Conservation (phyloP, 1,140 invertebrate species). For the Plectrocnemia conspersa region DNA sequence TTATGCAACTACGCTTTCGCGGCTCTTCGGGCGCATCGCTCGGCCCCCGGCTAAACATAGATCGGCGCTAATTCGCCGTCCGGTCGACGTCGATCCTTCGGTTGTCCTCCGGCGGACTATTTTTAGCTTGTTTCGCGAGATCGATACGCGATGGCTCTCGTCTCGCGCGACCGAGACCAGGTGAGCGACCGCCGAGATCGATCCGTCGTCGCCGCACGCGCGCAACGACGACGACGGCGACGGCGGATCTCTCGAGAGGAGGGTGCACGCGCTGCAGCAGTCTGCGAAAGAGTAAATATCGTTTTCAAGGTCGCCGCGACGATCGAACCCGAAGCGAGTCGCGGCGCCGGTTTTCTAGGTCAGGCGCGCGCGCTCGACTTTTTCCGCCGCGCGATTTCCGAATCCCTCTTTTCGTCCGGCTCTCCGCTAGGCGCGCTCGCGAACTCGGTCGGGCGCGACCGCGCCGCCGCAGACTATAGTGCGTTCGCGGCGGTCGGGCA, state of each 20-base stretch:
- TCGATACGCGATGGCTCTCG: neutral
- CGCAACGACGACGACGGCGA: neutral
- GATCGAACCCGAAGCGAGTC: neutral
- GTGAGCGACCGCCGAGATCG: neutral
- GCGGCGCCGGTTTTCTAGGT: slow-evolving; percentile 3
- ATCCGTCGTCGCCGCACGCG: neutral
- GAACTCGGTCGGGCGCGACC: neutral
- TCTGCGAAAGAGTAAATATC: neutral
- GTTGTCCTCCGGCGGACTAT: too few species aligned
- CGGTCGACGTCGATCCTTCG: too few species aligned
- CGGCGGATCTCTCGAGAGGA: neutral
- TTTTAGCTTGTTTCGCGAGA: neutral
- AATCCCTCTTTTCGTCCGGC: neutral
- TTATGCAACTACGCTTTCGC: too few species aligned
- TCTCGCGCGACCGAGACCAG: neutral
- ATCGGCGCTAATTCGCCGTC: too few species aligned
- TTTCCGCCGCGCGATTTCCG: neutral
- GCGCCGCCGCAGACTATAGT: slow-evolving; percentile 40
- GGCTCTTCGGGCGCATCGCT: too few species aligned
- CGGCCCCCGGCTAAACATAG: too few species aligned
- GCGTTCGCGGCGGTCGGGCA: slow-evolving; percentile 33
- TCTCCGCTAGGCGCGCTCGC: neutral
- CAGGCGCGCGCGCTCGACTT: slow-evolving; percentile 10
- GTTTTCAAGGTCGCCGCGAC: neutral
- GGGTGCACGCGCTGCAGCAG: neutral